phyloP scores from a whole-genome alignment of 2,888 invertebrate genomes.

The Drymonia ruficornis region DNA sequence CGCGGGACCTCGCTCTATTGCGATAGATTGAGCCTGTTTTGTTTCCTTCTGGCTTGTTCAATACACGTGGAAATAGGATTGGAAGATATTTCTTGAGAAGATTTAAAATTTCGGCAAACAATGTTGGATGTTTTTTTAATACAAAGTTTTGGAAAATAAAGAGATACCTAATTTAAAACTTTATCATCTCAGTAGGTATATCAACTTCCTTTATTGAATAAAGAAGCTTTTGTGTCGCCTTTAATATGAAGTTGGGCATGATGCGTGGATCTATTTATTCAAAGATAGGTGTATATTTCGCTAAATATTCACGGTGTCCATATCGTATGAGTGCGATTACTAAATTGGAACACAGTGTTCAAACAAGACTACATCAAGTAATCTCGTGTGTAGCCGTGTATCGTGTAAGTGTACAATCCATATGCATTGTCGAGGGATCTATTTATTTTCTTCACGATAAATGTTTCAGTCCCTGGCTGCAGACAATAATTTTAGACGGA shows the following conservation, averaged over 20 bases:
- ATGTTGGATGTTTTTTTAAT: neutral
- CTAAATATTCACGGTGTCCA: too few relatives aligned
- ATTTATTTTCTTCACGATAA: conserved; percentile 51
- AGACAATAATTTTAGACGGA: conserved; percentile 27
- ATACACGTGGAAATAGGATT: conserved; percentile 30
- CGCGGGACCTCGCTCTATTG: conserved; percentile 43
- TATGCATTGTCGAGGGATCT: conserved; percentile 51
- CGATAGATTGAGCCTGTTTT: conserved; percentile 61
- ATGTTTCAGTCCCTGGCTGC: conserved; percentile 40
- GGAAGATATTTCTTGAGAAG: conserved; percentile 18
- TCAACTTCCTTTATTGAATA: too few relatives aligned
- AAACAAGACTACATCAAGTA: conserved; percentile 10
- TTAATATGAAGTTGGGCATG: too few relatives aligned
- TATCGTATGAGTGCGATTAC: too few relatives aligned
- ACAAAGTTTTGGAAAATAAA: too few relatives aligned
- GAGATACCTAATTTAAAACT: too few relatives aligned
- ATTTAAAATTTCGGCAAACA: neutral
- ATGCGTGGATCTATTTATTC: too few relatives aligned
- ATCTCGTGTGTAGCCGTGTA: conserved; percentile 8
- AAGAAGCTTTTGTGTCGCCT: too few relatives aligned
- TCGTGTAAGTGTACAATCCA: conserved; percentile 40
- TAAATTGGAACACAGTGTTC: conserved; percentile 9
- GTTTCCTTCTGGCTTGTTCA: conserved; percentile 46
- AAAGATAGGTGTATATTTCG: too few relatives aligned
- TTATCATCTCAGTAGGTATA: too few relatives aligned